A percentile compares a stretch with the other conserved stretches of the same genome.
phyloP scores from a whole-genome alignment of 2,113 vertebrate genomes.

The Platysternon megacephalum region DNA sequence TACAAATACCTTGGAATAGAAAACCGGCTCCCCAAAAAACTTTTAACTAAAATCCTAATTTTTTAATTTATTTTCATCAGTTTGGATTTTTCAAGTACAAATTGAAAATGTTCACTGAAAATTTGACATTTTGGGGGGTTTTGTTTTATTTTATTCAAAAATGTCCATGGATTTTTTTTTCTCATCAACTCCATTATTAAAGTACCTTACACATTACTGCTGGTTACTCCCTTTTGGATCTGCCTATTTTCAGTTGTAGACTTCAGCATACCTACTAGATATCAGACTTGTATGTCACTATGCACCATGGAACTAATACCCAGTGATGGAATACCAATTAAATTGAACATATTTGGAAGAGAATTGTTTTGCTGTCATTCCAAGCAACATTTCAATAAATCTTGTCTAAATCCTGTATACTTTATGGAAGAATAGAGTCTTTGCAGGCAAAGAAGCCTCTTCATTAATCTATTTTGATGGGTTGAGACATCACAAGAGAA shows the following conservation, averaged over 20 bases:
- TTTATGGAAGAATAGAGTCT: constrained; percentile 19
- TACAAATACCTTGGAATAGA: neutral
- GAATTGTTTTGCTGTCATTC: constrained; percentile 26
- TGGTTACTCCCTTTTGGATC: neutral
- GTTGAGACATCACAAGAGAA: neutral
- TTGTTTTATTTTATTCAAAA: neutral
- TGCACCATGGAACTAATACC: constrained; percentile 7
- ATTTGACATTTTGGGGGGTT: neutral
- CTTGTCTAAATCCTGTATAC: neutral
- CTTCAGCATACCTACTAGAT: constrained; percentile 18
- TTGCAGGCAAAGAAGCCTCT: neutral
- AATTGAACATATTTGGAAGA: neutral
- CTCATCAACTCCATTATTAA: neutral
- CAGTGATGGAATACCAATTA: constrained; percentile 25
- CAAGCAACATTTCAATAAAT: constrained; percentile 36
- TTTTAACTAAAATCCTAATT: neutral
- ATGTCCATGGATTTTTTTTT: neutral
- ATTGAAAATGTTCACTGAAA: neutral
- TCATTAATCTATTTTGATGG: constrained; percentile 12
- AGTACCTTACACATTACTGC: neutral
- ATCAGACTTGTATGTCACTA: constrained; percentile 27
- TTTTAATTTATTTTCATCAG: neutral
- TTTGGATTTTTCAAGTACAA: neutral
- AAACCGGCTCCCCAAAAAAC: neutral
- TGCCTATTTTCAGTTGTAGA: neutral